These are phyloP conservation scores for Epistrophella euchroma DNA, from an alignment of 2,888 invertebrate genomes.

Conservation along the genomic window DNA sequence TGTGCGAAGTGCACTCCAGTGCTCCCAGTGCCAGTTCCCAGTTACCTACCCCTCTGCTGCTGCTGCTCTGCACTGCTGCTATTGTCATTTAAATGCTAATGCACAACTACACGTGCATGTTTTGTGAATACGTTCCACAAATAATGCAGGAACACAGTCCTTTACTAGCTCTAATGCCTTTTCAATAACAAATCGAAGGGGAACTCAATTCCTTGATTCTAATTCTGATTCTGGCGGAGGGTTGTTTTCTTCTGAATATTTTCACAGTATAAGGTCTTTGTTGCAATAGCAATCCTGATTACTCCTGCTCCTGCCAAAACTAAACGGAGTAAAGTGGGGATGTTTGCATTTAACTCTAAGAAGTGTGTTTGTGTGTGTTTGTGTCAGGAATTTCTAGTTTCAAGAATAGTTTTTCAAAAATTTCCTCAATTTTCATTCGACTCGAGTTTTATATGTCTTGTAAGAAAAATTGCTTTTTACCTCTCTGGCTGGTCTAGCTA, in stretches of 20 bases:
- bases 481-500: conserved; percentile 9
- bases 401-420: conserved; percentile 35
- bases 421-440: conserved; percentile 69
- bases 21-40: conserved; percentile 20
- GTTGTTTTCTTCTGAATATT: conserved; percentile 58
- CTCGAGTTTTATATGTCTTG: conserved; percentile 51
- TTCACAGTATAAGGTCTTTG: conserved; percentile 48
- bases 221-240: conserved; percentile 22
- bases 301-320: neutral
- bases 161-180: conserved; percentile 59
- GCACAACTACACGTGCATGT: conserved; percentile 68
- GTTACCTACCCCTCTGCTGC: conserved; percentile 23
- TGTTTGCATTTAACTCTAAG: conserved; percentile 10
- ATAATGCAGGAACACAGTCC: conserved; percentile 54
- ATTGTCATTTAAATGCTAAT: conserved; percentile 76
- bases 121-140: conserved; percentile 74
- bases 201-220: conserved; percentile 23
- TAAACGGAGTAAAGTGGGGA: conserved; percentile 28
- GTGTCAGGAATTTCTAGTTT: conserved; percentile 1
- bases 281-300: conserved; percentile 45
- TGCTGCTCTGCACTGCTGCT: conserved; percentile 36
- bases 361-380: neutral
- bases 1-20: conserved; percentile 43
- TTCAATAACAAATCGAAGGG: conserved; percentile 67
- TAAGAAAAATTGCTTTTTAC: conserved; percentile 70